phyloP scores from a whole-genome alignment of 2,888 invertebrate species.

The Candidula unifasciata region DNA sequence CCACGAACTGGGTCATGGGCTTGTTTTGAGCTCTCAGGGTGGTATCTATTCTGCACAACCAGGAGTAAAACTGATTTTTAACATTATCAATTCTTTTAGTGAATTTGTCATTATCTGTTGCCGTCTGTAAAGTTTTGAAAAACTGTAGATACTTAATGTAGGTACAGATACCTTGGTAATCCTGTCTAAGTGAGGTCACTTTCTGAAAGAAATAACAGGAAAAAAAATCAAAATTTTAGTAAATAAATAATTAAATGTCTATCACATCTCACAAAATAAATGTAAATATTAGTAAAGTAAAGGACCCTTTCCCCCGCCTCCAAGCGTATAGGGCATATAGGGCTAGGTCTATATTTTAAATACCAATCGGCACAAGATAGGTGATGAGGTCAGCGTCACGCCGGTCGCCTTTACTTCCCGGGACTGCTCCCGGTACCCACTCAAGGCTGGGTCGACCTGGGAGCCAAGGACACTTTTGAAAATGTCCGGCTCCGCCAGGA shows the following conservation, averaged over 20 bases:
- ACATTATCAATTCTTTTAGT: not conserved
- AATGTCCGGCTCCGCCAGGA: too few relatives aligned
- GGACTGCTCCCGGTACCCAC: too few relatives aligned
- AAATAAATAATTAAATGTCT: too few relatives aligned
- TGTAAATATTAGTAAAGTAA: not conserved
- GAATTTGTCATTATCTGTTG: not conserved
- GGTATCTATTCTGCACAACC: not conserved
- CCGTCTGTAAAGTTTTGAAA: not conserved
- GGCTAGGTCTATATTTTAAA: too few relatives aligned
- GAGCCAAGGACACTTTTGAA: too few relatives aligned
- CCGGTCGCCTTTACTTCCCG: too few relatives aligned
- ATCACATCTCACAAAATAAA: too few relatives aligned
- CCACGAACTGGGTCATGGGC: not conserved
- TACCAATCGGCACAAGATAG: too few relatives aligned
- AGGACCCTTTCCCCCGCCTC: too few relatives aligned
- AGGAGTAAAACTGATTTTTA: not conserved
- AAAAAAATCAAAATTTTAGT: not conserved
- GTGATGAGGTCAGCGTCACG: too few relatives aligned
- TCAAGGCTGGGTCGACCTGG: too few relatives aligned
- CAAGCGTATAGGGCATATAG: too few relatives aligned
- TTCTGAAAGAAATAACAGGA: not conserved
- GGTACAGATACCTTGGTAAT: not conserved
- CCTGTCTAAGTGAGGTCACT: not conserved
- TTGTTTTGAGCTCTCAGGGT: conserved; percentile 1
- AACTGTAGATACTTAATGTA: conserved; percentile 4